A percentile compares a stretch with the other conserved stretches of the same genome.
phyloP scores from a whole-genome alignment of 2,113 vertebrate genomes.

The Crocuta crocuta region DNA sequence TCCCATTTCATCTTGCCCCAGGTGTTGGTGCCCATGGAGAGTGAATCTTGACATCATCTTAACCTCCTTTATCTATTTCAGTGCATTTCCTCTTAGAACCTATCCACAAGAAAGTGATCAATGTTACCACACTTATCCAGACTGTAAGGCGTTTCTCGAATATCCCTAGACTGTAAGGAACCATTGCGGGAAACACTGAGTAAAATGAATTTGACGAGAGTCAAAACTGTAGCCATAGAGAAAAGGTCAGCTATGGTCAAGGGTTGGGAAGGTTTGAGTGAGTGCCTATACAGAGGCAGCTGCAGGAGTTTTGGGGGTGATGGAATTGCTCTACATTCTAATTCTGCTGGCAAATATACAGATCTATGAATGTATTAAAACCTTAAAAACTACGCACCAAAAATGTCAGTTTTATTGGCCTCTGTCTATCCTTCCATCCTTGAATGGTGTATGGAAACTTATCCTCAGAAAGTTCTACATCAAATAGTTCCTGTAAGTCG shows the following conservation, averaged over 20 bases:
- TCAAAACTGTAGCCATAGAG: background rate
- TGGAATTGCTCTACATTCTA: background rate
- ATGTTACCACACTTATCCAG: background rate
- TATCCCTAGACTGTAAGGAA: background rate
- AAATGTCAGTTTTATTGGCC: background rate
- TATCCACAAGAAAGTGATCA: background rate
- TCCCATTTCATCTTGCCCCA: background rate
- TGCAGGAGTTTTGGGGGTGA: background rate
- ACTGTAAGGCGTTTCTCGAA: background rate
- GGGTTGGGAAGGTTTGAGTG: background rate
- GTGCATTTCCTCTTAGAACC: background rate
- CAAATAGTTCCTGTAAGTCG: background rate
- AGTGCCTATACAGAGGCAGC: background rate
- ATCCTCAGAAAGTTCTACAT: background rate
- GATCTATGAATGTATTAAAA: background rate
- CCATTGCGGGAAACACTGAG: background rate
- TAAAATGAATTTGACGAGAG: background rate
- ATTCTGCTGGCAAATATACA: background rate
- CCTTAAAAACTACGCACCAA: background rate
- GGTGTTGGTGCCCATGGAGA: background rate
- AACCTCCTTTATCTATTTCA: constrained; percentile 24
- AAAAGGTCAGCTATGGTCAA: background rate
- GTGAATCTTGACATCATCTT: background rate
- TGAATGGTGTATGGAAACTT: background rate
- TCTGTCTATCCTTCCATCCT: background rate